Percentiles rank a stretch among this genome's conserved stretches.
These are phyloP conservation scores for Helobdella robusta DNA, from an alignment of 2,888 invertebrate species.

Conservation along the genomic window DNA sequence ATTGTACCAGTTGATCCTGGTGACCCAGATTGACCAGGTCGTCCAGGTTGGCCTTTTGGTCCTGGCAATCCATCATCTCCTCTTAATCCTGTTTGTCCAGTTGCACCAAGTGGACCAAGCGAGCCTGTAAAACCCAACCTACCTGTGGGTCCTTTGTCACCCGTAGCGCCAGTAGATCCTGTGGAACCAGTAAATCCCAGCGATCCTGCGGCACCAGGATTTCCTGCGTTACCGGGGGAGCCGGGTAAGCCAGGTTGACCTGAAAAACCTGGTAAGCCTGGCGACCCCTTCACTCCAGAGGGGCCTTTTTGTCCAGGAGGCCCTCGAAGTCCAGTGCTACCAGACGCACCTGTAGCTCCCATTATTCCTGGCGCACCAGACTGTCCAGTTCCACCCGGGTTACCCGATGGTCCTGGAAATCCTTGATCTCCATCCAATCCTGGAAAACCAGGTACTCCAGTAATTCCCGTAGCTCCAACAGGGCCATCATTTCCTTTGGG, in stretches of 20 bases:
- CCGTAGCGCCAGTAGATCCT: slow-evolving; percentile 12
- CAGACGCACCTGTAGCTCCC: slow-evolving; percentile 15
- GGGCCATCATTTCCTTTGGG: slow-evolving; percentile 13
- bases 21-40: slow-evolving; percentile 21
- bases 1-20: background rate
- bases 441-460: slow-evolving; percentile 7
- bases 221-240: slow-evolving; percentile 27
- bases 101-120: slow-evolving; percentile 10
- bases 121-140: slow-evolving; percentile 12
- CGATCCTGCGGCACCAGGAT: background rate
- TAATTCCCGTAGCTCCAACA: slow-evolving; percentile 22
- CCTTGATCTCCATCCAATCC: slow-evolving; percentile 14
- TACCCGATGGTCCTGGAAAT: slow-evolving; percentile 16
- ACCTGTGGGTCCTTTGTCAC: slow-evolving; percentile 18
- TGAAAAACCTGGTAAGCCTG: slow-evolving; percentile 18
- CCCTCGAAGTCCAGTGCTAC: slow-evolving; percentile 13
- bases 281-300: background rate
- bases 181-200: slow-evolving; percentile 8
- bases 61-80: slow-evolving; percentile 15
- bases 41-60: slow-evolving; percentile 11
- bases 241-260: slow-evolving; percentile 30
- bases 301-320: background rate
- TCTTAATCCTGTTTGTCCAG: slow-evolving; percentile 25
- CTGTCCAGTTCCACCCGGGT: slow-evolving; percentile 26
- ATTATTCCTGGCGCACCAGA: slow-evolving; percentile 17